Conservation (phyloP, 2,113 vertebrate species). For the Oncorhynchus keta region DNA sequence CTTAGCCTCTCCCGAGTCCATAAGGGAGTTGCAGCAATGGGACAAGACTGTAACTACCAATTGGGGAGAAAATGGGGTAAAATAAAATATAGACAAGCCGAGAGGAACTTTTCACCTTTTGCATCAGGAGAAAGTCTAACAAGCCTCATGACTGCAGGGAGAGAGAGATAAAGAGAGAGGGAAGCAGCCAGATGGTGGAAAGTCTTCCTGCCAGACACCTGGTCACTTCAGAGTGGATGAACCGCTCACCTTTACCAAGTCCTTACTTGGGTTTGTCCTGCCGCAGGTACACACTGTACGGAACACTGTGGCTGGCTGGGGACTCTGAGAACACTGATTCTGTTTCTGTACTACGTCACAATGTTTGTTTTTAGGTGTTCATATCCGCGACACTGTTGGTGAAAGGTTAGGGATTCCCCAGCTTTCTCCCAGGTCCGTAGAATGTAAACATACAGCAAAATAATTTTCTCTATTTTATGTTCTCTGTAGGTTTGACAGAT, state of each 20-base stretch:
- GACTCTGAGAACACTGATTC: not conserved
- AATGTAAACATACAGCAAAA: not conserved
- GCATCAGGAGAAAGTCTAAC: conserved; percentile 48
- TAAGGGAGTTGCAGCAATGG: too few species aligned
- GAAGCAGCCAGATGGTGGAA: conserved; percentile 61
- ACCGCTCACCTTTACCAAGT: conserved; percentile 53
- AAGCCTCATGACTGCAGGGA: conserved; percentile 22
- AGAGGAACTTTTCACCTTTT: conserved; percentile 45
- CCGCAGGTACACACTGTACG: not conserved
- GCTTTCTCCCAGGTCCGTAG: not conserved
- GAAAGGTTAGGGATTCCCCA: not conserved
- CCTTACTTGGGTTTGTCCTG: not conserved
- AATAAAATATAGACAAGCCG: too few species aligned
- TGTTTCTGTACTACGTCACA: not conserved
- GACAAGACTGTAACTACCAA: too few species aligned
- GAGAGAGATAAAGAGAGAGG: conserved; percentile 8
- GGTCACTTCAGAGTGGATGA: conserved; percentile 53
- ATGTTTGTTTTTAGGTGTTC: not conserved
- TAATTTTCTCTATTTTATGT: too few species aligned
- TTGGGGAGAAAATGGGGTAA: too few species aligned
- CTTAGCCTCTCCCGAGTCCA: too few species aligned
- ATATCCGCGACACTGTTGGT: not conserved
- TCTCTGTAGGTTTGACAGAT: not conserved
- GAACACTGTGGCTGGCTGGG: not conserved
- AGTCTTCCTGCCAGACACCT: conserved; percentile 55